Conservation (phyloP, 1,140 invertebrate species). For the Drosophila bifasciata region DNA sequence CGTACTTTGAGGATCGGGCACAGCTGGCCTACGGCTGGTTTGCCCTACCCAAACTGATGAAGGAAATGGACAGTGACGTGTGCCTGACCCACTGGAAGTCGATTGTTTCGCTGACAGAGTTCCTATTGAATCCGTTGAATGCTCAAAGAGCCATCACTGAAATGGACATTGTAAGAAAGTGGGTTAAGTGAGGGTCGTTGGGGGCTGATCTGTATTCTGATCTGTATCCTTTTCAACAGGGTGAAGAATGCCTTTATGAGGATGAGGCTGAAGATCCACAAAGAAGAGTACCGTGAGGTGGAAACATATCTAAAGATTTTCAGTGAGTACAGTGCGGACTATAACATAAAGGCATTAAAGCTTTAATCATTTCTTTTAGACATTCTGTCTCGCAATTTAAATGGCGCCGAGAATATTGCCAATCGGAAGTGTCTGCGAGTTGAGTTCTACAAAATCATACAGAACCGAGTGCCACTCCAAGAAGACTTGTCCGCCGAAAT, state of each 20-base stretch:
- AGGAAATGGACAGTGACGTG: constrained; percentile 64
- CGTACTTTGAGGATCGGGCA: constrained; percentile 64
- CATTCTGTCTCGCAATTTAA: constrained; percentile 57
- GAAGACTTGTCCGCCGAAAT: constrained; percentile 57
- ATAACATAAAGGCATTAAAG: too few relatives aligned
- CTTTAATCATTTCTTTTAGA: constrained; percentile 18
- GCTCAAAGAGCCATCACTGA: constrained; percentile 59
- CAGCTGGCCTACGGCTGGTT: constrained; percentile 69
- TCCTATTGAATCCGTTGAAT: constrained; percentile 66
- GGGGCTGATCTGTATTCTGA: too few relatives aligned
- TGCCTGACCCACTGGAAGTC: constrained; percentile 57
- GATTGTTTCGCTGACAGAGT: constrained; percentile 62
- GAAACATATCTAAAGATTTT: constrained; percentile 63
- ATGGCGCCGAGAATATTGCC: constrained; percentile 64
- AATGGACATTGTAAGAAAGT: constrained; percentile 71
- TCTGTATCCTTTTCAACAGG: constrained; percentile 11
- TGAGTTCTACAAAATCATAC: constrained; percentile 68
- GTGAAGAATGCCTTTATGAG: constrained; percentile 69
- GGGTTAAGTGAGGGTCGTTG: constrained; percentile 1
- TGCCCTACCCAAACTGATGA: constrained; percentile 70
- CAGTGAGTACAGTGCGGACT: constrained; percentile 25
- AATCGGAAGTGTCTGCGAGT: constrained; percentile 45
- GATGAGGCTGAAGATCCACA: constrained; percentile 41
- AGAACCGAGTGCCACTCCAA: background rate
- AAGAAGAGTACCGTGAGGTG: constrained; percentile 43